Conservation (phyloP, 2,797 vertebrate species). For the Cetoscarus ocellatus region DNA sequence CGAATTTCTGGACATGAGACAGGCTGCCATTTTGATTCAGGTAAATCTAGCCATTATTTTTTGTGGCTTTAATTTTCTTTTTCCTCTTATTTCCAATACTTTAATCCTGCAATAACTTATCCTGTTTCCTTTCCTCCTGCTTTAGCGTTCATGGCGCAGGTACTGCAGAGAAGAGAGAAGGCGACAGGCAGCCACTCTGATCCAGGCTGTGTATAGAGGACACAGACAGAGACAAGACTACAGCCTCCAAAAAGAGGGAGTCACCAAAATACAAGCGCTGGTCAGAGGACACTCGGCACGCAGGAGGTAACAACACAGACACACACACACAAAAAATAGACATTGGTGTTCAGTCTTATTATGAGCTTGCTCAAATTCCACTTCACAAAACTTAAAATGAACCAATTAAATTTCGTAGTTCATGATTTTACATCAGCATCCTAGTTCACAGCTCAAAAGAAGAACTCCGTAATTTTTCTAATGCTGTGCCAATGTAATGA, state of each 20-base stretch:
- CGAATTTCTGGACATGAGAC: constrained; percentile 87
- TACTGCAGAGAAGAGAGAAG: constrained; percentile 76
- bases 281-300: constrained; percentile 91
- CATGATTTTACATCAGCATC: no score
- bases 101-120: not conserved
- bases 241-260: constrained; percentile 65
- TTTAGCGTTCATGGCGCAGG: constrained; percentile 88
- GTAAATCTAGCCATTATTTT: constrained; percentile 66
- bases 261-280: constrained; percentile 90
- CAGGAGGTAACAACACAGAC: constrained; percentile 83
- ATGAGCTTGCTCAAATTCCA: no score
- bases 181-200: constrained; percentile 79
- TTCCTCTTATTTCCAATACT: not conserved
- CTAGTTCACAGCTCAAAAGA: no score
- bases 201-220: constrained; percentile 91
- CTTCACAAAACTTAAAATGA: no score
- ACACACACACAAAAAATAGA: not conserved
- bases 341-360: no score
- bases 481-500: no score
- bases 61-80: not conserved
- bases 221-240: constrained; percentile 79
- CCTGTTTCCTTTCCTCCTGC: not conserved
- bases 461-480: no score
- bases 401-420: no score
- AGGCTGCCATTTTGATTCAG: constrained; percentile 89